A percentile compares a stretch with the other conserved stretches of the same genome.
Conservation (phyloP, 2,888 invertebrate genomes). For the Clivina fossor region DNA sequence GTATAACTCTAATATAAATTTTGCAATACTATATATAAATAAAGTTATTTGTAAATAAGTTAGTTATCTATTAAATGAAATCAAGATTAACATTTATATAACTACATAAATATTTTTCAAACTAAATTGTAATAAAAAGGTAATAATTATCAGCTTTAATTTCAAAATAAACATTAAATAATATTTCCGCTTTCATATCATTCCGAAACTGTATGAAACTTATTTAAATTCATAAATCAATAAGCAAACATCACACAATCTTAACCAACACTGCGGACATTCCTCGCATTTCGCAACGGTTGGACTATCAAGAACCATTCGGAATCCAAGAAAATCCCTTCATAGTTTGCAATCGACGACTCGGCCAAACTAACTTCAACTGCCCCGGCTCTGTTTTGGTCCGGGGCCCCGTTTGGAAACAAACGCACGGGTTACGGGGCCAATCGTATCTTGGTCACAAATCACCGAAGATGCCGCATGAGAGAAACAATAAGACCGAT, state of each 20-base stretch:
- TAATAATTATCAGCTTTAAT: too few species aligned
- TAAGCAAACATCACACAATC: constrained; percentile 1
- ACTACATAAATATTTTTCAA: too few species aligned
- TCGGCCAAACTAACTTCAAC: not conserved
- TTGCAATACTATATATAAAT: too few species aligned
- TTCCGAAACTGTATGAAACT: too few species aligned
- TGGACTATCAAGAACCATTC: not conserved
- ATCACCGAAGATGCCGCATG: constrained; percentile 9
- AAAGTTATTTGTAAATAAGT: too few species aligned
- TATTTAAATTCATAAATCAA: not conserved
- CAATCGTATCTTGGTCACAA: constrained; percentile 19
- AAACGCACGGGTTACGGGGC: constrained; percentile 1
- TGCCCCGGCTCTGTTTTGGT: not conserved
- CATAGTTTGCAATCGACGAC: not conserved
- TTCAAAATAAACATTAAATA: too few species aligned
- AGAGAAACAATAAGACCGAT: constrained; percentile 33
- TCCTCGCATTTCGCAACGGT: too few species aligned
- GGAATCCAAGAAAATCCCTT: not conserved
- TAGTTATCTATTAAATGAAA: too few species aligned
- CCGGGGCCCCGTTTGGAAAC: not conserved
- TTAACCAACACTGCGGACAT: not conserved
- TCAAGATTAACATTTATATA: too few species aligned
- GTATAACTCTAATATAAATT: too few species aligned
- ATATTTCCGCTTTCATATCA: too few species aligned
- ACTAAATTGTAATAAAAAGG: too few species aligned